phyloP scores from a whole-genome alignment of 2,888 invertebrate species.

The Limnephilus lunatus region DNA sequence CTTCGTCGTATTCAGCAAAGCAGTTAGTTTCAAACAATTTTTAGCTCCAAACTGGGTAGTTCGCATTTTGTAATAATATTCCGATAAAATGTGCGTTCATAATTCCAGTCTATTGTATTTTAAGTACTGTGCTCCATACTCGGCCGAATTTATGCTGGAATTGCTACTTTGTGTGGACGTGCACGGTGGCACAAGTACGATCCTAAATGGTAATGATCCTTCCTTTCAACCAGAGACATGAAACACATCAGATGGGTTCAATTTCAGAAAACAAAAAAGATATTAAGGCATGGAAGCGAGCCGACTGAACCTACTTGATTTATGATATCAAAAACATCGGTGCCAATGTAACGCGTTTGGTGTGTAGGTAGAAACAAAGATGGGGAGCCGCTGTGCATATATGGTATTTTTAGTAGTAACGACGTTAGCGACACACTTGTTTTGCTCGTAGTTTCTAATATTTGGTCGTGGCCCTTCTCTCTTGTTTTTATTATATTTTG shows the following conservation, averaged over 20 bases:
- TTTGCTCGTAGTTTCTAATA: too few species aligned
- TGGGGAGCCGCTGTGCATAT: too few species aligned
- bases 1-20: not conserved
- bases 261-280: too few species aligned
- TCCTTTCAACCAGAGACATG: not conserved
- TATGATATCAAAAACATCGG: too few species aligned
- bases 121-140: not conserved
- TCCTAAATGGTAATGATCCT: slow-evolving; percentile 43
- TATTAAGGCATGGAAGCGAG: too few species aligned
- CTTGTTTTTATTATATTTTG: too few species aligned
- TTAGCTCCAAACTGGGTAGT: not conserved
- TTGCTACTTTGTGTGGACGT: slow-evolving; percentile 16
- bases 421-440: too few species aligned
- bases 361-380: too few species aligned
- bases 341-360: too few species aligned
- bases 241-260: not conserved
- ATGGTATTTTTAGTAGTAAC: too few species aligned
- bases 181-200: slow-evolving; percentile 20
- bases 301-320: too few species aligned
- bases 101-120: not conserved
- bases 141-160: slow-evolving; percentile 35
- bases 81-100: not conserved
- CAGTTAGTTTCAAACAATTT: not conserved
- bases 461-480: too few species aligned
- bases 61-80: not conserved